Evolutionary conservation across 2,888 invertebrate species (phyloP).

Genomic region (Sialis lutaria): DNA sequence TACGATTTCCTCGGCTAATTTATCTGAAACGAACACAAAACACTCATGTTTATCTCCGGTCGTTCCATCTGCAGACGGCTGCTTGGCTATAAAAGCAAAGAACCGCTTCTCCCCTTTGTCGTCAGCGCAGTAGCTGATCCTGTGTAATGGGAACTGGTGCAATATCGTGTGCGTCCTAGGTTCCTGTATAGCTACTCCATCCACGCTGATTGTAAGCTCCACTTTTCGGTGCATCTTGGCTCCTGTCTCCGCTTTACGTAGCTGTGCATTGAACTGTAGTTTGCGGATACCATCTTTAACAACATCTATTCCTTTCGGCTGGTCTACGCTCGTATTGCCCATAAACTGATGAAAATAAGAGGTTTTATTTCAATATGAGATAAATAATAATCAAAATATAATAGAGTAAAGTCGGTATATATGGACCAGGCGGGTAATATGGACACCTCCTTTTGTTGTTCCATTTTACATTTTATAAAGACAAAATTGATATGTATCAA

Average conservation of each 20-base stretch:
- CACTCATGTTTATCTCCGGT: conserved; percentile 75
- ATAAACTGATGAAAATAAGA: conserved; percentile 48
- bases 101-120: conserved; percentile 96
- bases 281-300: conserved; percentile 96
- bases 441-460: no score
- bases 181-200: conserved; percentile 85
- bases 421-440: no score
- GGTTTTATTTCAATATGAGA: no score
- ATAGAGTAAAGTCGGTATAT: no score
- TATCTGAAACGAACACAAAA: conserved; percentile 94
- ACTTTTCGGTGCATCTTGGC: conserved; percentile 72
- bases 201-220: conserved; percentile 92
- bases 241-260: conserved; percentile 79
- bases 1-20: conserved; percentile 93
- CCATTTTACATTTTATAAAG: no score
- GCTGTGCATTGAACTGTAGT: conserved; percentile 82
- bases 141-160: conserved; percentile 89
- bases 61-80: conserved; percentile 28
- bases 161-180: conserved; percentile 62
- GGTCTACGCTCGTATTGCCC: conserved; percentile 87
- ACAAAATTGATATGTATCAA: no score
- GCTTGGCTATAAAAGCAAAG: conserved; percentile 89
- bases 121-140: conserved; percentile 97
- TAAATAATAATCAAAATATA: no score
- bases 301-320: conserved; percentile 94